Percentiles rank a stretch among this genome's conserved stretches.
Conservation (phyloP, 2,113 vertebrate genomes). For the Antidorcas marsupialis region DNA sequence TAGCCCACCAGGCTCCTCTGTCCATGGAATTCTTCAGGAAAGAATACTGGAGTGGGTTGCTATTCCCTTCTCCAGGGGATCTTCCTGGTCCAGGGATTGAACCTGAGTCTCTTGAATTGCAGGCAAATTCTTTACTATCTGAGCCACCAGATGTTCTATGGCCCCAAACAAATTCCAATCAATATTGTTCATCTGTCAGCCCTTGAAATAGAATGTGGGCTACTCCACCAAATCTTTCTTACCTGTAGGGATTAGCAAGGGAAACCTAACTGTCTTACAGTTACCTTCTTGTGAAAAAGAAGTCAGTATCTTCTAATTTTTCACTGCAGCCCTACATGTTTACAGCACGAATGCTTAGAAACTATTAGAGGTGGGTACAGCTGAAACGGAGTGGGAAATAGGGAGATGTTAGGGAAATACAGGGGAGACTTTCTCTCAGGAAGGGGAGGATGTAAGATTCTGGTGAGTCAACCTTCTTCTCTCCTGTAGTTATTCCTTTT, state of each 20-base stretch:
- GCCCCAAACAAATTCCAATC: conserved; percentile 61
- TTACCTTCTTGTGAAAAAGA: conserved; percentile 71
- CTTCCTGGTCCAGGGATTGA: rapidly evolving
- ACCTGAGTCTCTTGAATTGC: neutral
- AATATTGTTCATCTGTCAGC: conserved; percentile 65
- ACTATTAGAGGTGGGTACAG: neutral
- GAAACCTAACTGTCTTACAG: conserved; percentile 67
- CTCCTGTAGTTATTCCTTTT: neutral
- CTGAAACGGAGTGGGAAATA: neutral
- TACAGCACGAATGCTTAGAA: conserved; percentile 53
- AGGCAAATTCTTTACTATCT: neutral
- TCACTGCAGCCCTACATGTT: conserved; percentile 63
- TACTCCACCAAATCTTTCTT: conserved; percentile 70
- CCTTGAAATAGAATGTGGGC: neutral
- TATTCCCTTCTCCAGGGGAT: neutral
- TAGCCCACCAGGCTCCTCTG: neutral
- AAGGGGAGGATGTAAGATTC: conserved; percentile 7
- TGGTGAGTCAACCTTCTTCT: neutral
- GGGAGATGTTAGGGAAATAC: conserved; percentile 21
- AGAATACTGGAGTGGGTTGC: neutral
- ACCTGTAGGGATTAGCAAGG: conserved; percentile 64
- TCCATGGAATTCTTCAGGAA: neutral
- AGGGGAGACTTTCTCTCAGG: conserved; percentile 62
- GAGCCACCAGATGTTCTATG: neutral
- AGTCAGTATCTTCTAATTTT: conserved; percentile 73